Evolutionary conservation across 2,888 invertebrate genomes (phyloP).

Genomic region (Drosophila picticornis): DNA sequence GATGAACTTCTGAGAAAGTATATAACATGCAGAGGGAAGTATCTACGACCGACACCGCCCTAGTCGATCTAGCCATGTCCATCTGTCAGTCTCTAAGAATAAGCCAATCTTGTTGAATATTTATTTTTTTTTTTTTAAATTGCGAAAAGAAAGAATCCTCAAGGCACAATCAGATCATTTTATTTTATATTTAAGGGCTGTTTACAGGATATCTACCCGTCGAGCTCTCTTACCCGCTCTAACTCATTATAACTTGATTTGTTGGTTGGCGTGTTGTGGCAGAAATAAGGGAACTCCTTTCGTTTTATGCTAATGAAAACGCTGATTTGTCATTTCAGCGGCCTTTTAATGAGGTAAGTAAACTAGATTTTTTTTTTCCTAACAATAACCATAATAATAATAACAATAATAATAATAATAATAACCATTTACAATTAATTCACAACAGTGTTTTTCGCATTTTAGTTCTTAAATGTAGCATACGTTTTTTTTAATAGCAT

Average conservation of each 20-base stretch:
- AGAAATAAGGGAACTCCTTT: conserved; percentile 36
- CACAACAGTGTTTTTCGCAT: conserved; percentile 8
- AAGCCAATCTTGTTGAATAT: not conserved
- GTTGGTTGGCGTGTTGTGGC: conserved; percentile 31
- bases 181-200: not conserved
- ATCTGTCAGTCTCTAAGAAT: not conserved
- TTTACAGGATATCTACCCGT: not conserved
- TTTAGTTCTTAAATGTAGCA: conserved; percentile 1
- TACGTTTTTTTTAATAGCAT: not conserved
- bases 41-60: not conserved
- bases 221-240: not conserved
- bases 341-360: conserved; percentile 48
- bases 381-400: not conserved
- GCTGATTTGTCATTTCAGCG: conserved; percentile 58
- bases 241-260: not conserved
- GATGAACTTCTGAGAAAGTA: not conserved
- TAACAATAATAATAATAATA: conserved; percentile 9
- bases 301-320: conserved; percentile 53
- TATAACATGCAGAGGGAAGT: not conserved
- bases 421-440: conserved; percentile 48
- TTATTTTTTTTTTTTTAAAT: too few relatives aligned
- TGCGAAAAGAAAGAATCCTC: not conserved
- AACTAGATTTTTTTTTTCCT: conserved; percentile 32
- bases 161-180: not conserved
- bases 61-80: not conserved